Conservation (phyloP, 2,113 vertebrate species). For the Fregetta grallaria region DNA sequence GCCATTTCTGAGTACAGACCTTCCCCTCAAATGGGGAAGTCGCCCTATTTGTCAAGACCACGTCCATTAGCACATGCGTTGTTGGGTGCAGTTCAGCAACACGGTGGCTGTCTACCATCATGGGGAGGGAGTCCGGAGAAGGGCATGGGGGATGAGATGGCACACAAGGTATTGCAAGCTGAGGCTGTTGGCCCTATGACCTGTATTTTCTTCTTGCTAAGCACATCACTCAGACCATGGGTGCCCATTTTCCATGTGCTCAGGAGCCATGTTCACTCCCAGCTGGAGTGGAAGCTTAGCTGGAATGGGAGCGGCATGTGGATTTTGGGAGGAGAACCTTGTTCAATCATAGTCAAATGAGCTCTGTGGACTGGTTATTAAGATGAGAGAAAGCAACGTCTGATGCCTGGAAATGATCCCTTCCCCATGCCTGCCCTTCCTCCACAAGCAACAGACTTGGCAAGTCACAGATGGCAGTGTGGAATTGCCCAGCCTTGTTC, state of each 20-base stretch:
- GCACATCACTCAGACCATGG: not conserved
- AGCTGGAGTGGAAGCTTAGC: not conserved
- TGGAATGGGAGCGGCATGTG: not conserved
- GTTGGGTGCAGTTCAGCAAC: not conserved
- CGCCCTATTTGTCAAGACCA: rapidly evolving
- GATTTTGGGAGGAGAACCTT: not conserved
- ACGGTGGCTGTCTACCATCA: not conserved
- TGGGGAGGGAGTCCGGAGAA: not conserved
- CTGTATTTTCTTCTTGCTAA: not conserved
- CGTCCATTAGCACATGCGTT: not conserved
- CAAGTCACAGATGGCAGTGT: not conserved
- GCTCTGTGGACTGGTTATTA: not conserved
- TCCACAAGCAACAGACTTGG: not conserved
- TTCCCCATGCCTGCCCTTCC: not conserved
- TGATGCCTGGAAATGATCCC: not conserved
- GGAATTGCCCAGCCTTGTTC: not conserved
- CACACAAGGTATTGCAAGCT: not conserved
- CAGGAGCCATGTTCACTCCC: not conserved
- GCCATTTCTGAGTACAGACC: not conserved
- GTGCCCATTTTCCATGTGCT: rapidly evolving
- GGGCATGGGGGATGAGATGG: not conserved
- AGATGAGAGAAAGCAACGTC: not conserved
- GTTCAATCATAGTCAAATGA: not conserved
- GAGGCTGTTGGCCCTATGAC: not conserved
- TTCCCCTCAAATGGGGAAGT: not conserved